These are phyloP conservation scores for Otocyon megalotis DNA, from an alignment of 2,113 vertebrate species.

Conservation along the genomic window DNA sequence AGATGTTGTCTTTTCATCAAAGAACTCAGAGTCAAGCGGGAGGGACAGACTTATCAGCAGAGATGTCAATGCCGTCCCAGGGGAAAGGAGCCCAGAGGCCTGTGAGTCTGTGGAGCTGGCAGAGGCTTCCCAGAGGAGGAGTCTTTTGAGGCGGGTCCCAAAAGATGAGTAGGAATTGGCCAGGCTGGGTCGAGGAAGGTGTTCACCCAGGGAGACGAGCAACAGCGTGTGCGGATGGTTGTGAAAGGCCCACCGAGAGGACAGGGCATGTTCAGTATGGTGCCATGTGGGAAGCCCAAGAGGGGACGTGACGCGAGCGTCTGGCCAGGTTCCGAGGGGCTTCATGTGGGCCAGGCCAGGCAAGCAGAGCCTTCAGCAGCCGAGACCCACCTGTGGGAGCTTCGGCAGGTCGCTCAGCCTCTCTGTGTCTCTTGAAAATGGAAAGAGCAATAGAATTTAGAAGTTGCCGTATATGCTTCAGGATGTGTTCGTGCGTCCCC, in stretches of 20 bases:
- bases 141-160: background rate
- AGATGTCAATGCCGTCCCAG: background rate
- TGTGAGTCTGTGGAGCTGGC: background rate
- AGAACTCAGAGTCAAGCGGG: background rate
- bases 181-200: background rate
- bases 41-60: background rate
- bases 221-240: background rate
- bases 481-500: accelerated
- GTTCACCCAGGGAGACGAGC: background rate
- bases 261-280: background rate
- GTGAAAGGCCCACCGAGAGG: background rate
- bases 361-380: no score
- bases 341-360: background rate
- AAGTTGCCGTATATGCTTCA: background rate
- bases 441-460: background rate
- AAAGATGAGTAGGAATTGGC: background rate
- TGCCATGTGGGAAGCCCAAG: background rate
- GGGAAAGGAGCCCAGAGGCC: background rate
- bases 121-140: background rate
- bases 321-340: background rate
- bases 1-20: background rate
- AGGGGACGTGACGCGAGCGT: background rate
- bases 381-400: background rate
- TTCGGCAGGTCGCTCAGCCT: background rate
- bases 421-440: constrained; percentile 18